phyloP scores from a whole-genome alignment of 1,140 invertebrate genomes.

The Paralvinella palmiformis region DNA sequence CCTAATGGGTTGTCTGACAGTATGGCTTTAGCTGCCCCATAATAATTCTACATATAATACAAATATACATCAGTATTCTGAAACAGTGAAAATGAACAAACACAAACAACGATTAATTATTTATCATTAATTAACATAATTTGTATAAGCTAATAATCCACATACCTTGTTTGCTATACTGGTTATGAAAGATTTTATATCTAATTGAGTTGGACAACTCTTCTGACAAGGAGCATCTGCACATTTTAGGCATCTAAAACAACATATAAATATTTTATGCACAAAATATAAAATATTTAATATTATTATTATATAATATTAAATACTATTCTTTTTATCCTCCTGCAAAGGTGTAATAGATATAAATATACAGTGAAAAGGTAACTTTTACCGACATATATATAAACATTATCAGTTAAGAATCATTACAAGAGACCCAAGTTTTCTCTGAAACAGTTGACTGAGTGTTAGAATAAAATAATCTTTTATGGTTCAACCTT shows the following conservation, averaged over 20 bases:
- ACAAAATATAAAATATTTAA: conserved; percentile 2
- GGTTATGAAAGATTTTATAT: conserved; percentile 94
- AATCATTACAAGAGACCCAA: no score
- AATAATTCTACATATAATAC: conserved; percentile 73
- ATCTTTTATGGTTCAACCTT: no score
- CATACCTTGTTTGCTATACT: conserved; percentile 88
- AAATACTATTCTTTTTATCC: no score
- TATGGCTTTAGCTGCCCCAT: conserved; percentile 93
- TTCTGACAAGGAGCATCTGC: conserved; percentile 98
- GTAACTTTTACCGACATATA: no score
- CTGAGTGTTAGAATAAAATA: no score
- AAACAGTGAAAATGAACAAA: neutral
- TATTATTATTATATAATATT: no score
- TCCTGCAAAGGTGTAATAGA: no score
- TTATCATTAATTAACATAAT: neutral
- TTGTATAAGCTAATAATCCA: neutral
- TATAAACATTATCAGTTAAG: no score
- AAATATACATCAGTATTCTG: neutral
- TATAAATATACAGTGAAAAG: no score
- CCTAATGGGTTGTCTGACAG: conserved; percentile 94
- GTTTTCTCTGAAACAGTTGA: no score
- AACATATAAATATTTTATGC: neutral
- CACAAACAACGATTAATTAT: neutral
- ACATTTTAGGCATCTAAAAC: conserved; percentile 70
- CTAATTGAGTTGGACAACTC: conserved; percentile 93